Percentiles rank a stretch among this genome's conserved stretches.
These are phyloP conservation scores for Anguilla rostrata DNA, from an alignment of 2,113 vertebrate species.

Conservation along the genomic window DNA sequence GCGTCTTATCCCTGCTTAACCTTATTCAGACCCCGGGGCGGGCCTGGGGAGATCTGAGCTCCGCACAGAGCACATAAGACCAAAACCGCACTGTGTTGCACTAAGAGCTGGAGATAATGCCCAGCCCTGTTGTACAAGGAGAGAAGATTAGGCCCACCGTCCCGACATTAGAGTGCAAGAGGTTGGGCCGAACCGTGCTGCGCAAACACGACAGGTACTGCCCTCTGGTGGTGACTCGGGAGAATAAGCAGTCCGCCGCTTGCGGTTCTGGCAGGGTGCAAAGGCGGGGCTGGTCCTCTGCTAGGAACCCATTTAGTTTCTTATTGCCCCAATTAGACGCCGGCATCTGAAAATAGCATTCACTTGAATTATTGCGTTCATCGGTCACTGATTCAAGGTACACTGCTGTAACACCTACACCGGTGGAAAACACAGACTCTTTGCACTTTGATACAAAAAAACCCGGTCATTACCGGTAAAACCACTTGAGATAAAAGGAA, in stretches of 20 bases:
- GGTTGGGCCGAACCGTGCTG: neutral
- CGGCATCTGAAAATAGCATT: no score
- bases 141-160: neutral
- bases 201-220: neutral
- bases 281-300: neutral
- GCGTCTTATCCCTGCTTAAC: constrained; percentile 43
- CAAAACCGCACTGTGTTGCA: neutral
- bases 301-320: neutral
- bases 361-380: no score
- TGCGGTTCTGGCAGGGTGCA: no score
- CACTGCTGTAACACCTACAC: no score
- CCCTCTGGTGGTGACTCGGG: neutral
- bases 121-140: neutral
- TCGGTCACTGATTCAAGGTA: no score
- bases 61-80: no score
- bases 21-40: neutral
- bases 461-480: no score
- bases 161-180: neutral
- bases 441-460: no score
- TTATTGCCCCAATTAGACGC: no score
- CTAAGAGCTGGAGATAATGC: neutral
- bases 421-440: no score
- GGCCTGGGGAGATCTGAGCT: neutral
- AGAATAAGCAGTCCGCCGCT: no score
- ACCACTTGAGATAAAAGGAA: no score